Percentiles rank a stretch among this genome's conserved stretches.
Conservation (phyloP, 2,113 vertebrate species). For the Mixornis gularis region DNA sequence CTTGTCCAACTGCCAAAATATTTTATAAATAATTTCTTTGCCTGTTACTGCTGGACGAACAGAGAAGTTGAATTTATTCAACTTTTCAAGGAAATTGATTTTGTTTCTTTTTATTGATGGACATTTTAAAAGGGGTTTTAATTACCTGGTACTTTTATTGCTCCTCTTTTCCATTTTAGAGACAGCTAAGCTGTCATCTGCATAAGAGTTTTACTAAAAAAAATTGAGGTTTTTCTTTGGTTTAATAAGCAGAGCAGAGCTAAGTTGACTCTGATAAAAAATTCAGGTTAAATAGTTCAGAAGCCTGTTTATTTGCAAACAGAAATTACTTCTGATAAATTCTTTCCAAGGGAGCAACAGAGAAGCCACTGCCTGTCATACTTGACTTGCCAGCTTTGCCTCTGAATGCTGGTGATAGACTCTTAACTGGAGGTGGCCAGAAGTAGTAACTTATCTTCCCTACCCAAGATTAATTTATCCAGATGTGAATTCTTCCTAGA, state of each 20-base stretch:
- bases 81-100: not conserved
- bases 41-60: not conserved
- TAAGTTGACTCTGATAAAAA: not conserved
- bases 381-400: not conserved
- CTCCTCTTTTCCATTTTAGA: not conserved
- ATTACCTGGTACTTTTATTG: not conserved
- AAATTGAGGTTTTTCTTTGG: not conserved
- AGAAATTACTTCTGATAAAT: not conserved
- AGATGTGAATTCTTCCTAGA: not conserved
- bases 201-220: not conserved
- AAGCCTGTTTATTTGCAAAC: not conserved
- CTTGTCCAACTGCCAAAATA: not conserved
- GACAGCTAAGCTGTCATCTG: not conserved
- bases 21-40: not conserved
- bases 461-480: not conserved
- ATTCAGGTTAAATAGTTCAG: not conserved
- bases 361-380: not conserved
- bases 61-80: not conserved
- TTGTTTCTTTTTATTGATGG: not conserved
- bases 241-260: not conserved
- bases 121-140: not conserved
- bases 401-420: not conserved
- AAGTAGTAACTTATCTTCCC: not conserved
- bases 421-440: not conserved
- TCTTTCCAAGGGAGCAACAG: not conserved